Conservation (phyloP, 2,797 vertebrate genomes). For the Crocidura indochinensis region DNA sequence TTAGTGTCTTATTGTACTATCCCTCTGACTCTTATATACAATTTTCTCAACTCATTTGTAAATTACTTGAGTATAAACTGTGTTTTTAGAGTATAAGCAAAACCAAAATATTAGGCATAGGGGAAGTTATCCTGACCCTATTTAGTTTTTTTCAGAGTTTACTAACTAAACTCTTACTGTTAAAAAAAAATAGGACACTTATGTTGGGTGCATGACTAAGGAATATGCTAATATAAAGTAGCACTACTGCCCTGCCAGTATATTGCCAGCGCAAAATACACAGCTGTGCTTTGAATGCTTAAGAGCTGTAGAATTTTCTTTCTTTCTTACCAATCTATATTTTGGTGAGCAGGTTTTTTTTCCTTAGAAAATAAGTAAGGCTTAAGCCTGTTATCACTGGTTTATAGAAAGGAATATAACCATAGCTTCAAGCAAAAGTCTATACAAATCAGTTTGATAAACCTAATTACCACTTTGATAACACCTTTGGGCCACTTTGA, state of each 20-base stretch:
- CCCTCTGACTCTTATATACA: too few species aligned
- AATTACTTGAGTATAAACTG: background rate
- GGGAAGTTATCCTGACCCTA: background rate
- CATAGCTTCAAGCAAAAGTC: slow-evolving; percentile 77
- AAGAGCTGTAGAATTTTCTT: slow-evolving; percentile 8
- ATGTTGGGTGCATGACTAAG: background rate
- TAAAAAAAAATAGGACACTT: background rate
- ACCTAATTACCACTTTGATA: slow-evolving; percentile 82
- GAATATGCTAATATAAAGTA: background rate
- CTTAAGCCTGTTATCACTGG: slow-evolving; percentile 72
- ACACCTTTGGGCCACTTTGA: slow-evolving; percentile 76
- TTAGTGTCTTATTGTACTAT: too few species aligned
- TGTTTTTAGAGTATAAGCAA: background rate
- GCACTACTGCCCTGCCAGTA: background rate
- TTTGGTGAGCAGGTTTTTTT: slow-evolving; percentile 68
- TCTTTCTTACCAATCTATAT: slow-evolving; percentile 41
- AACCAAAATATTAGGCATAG: too few species aligned
- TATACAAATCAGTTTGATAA: slow-evolving; percentile 85
- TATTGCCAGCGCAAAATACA: background rate
- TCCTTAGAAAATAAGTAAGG: slow-evolving; percentile 68
- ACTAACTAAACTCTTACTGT: background rate
- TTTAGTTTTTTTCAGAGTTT: background rate
- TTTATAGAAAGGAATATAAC: slow-evolving; percentile 79
- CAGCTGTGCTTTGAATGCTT: background rate
- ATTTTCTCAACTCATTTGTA: background rate